A percentile compares a stretch with the other conserved stretches of the same genome.
Conservation (phyloP, 2,888 invertebrate species). For the Hedychridium roseum region DNA sequence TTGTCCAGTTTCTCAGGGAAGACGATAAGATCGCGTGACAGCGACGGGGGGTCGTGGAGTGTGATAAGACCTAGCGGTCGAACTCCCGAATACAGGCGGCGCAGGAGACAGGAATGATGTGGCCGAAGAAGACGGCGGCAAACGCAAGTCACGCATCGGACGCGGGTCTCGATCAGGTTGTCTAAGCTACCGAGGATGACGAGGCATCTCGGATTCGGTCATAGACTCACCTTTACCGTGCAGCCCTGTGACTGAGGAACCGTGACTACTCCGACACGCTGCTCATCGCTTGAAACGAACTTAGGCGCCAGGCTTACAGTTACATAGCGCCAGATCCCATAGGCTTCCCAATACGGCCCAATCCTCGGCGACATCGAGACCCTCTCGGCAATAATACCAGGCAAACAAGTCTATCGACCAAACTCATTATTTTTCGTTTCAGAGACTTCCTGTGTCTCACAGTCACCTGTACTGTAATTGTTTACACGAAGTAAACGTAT, state of each 20-base stretch:
- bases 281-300: not conserved
- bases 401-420: too few relatives aligned
- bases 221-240: constrained; percentile 17
- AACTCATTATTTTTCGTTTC: too few relatives aligned
- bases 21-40: constrained; percentile 58
- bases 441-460: too few relatives aligned
- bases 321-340: too few relatives aligned
- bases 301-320: too few relatives aligned
- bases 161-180: constrained; percentile 14
- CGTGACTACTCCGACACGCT: constrained; percentile 27
- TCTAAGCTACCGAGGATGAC: constrained; percentile 53
- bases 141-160: constrained; percentile 35
- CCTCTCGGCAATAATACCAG: too few relatives aligned
- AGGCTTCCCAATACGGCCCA: too few relatives aligned
- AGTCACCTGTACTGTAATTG: too few relatives aligned
- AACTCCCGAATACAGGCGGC: constrained; percentile 36
- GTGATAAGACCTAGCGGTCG: constrained; percentile 40
- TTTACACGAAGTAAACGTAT: too few relatives aligned
- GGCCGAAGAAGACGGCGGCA: constrained; percentile 31
- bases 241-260: constrained; percentile 9
- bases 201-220: constrained; percentile 29
- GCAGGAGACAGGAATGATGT: constrained; percentile 41
- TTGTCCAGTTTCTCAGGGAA: too few relatives aligned
- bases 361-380: too few relatives aligned
- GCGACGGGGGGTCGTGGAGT: constrained; percentile 53